Evolutionary conservation across 2,888 invertebrate species (phyloP).

Genomic region (Dorcus parallelipipedus): DNA sequence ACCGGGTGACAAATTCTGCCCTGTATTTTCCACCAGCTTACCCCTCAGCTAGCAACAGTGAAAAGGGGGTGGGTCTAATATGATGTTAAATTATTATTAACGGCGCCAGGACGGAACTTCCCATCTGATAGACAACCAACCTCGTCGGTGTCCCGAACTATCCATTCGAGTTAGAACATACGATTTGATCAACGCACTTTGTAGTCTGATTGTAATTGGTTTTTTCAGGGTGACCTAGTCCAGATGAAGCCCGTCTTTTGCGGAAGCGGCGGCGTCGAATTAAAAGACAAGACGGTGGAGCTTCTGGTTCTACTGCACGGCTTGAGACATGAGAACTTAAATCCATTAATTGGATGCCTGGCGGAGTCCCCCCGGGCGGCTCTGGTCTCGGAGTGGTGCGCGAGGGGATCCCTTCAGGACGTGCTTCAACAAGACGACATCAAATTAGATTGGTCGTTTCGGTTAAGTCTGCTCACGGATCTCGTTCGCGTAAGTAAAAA

Average conservation of each 20-base stretch:
- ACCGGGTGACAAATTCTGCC: too few species aligned
- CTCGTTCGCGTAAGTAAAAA: conserved; percentile 68
- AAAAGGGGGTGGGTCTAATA: too few species aligned
- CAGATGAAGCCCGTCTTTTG: conserved; percentile 77
- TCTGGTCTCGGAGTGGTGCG: conserved; percentile 84
- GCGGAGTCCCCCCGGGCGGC: conserved; percentile 74
- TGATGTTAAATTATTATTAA: too few species aligned
- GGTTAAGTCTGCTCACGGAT: conserved; percentile 88
- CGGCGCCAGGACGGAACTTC: too few species aligned
- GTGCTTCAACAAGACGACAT: conserved; percentile 86
- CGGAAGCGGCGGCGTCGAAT: conserved; percentile 56
- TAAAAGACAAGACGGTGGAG: conserved; percentile 78
- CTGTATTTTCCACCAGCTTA: too few species aligned
- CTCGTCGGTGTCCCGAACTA: too few species aligned
- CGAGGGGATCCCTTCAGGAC: conserved; percentile 84
- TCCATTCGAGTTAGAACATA: too few species aligned
- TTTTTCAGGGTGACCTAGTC: conserved; percentile 79
- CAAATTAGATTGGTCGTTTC: conserved; percentile 93
- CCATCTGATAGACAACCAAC: too few species aligned
- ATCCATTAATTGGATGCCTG: conserved; percentile 83
- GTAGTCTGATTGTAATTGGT: neutral
- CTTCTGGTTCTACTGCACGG: conserved; percentile 76
- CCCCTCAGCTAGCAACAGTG: too few species aligned
- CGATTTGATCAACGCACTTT: too few species aligned
- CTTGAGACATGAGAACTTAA: conserved; percentile 86